Conservation (phyloP, 2,797 vertebrate species). For the Tamandua tetradactyla region DNA sequence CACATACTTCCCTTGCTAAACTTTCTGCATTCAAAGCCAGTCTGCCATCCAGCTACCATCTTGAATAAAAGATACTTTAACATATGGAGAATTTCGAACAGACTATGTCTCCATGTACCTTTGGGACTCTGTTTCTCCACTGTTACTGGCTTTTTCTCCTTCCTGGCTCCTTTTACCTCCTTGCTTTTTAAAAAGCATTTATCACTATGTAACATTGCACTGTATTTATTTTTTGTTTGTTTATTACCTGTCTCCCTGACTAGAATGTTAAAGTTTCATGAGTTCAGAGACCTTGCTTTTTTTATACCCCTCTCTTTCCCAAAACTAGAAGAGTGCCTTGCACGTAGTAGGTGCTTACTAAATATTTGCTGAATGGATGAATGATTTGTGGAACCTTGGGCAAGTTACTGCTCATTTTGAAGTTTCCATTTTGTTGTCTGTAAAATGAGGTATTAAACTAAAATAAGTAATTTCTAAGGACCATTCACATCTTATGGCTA, state of each 20-base stretch:
- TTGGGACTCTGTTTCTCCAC: not conserved
- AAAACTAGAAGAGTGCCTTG: not conserved
- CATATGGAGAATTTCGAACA: not conserved
- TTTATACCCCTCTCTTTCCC: not conserved
- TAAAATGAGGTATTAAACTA: not conserved
- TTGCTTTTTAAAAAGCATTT: not conserved
- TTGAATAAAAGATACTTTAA: constrained; percentile 15
- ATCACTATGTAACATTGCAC: not conserved
- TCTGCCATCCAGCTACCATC: not conserved
- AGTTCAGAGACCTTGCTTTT: not conserved
- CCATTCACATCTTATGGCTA: not conserved
- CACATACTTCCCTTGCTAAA: not conserved
- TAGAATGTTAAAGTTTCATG: not conserved
- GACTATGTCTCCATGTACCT: not conserved
- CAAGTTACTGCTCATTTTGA: not conserved
- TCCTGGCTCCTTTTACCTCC: not conserved
- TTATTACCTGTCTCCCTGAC: not conserved
- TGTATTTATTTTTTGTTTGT: not conserved
- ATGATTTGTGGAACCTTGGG: not conserved
- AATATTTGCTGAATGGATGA: not conserved
- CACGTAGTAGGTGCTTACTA: not conserved
- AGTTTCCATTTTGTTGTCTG: not conserved
- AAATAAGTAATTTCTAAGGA: not conserved
- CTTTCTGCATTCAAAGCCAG: not conserved
- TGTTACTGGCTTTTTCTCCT: not conserved